Conservation (phyloP, 2,113 vertebrate genomes). For the Aix galericulata region DNA sequence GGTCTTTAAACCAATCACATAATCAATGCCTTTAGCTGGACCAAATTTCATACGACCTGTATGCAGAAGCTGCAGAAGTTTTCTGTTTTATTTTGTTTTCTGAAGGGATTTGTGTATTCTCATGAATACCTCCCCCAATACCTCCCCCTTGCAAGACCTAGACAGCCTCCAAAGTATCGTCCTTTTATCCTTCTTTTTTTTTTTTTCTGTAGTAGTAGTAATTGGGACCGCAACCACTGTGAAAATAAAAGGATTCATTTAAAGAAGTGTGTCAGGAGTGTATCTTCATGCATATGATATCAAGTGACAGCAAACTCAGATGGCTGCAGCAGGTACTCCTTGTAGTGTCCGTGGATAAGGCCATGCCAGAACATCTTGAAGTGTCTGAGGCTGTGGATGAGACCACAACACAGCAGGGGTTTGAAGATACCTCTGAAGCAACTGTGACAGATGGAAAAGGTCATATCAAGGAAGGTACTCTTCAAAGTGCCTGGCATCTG, state of each 20-base stretch:
- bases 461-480: no score
- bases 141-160: rapidly evolving
- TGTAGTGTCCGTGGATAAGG: background rate
- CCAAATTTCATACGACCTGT: background rate
- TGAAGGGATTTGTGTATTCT: rapidly evolving
- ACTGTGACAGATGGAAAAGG: no score
- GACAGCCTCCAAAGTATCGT: background rate
- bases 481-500: no score
- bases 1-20: background rate
- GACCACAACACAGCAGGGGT: no score
- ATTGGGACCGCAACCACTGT: background rate
- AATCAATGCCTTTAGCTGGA: background rate
- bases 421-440: no score
- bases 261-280: background rate
- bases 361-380: background rate
- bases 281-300: background rate
- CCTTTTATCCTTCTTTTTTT: background rate
- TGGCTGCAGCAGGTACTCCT: no score
- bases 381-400: no score
- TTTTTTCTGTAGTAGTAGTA: background rate
- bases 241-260: background rate
- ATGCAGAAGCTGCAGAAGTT: background rate
- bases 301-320: background rate
- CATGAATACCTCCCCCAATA: rapidly evolving
- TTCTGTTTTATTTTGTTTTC: background rate